These are phyloP conservation scores for Apotomis betuletana DNA, from an alignment of 2,888 invertebrate genomes.

Conservation along the genomic window DNA sequence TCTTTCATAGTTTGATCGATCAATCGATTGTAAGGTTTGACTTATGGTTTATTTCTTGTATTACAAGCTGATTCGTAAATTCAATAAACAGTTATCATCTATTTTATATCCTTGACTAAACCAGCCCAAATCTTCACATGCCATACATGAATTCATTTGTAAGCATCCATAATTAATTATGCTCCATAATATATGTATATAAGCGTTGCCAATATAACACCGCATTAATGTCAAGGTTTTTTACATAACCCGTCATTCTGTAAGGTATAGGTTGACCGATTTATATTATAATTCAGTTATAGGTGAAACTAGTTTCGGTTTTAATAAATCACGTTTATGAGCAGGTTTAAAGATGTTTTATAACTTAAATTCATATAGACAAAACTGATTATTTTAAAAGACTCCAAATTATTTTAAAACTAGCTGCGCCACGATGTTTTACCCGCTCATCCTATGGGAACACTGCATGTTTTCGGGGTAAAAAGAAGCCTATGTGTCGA, in stretches of 20 bases:
- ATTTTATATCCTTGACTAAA: not conserved
- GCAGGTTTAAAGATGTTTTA: not conserved
- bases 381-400: too few species aligned
- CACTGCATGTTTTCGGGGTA: too few species aligned
- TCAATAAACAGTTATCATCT: not conserved
- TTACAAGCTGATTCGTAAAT: too few species aligned
- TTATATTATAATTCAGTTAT: not conserved
- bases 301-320: conserved; percentile 5
- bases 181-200: conserved; percentile 5
- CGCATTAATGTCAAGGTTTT: conserved; percentile 33
- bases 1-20: too few species aligned
- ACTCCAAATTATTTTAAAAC: too few species aligned
- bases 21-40: too few species aligned
- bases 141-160: conserved; percentile 6
- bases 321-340: not conserved
- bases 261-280: conserved; percentile 10
- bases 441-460: too few species aligned
- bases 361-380: too few species aligned
- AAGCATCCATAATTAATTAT: conserved; percentile 23
- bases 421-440: too few species aligned
- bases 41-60: too few species aligned
- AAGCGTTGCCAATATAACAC: conserved; percentile 22
- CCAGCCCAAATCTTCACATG: not conserved
- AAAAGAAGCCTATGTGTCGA: too few species aligned
- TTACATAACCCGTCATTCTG: conserved; percentile 18